Evolutionary conservation across 2,113 vertebrate genomes (phyloP).

Genomic region (Hippoglossus stenolepis): DNA sequence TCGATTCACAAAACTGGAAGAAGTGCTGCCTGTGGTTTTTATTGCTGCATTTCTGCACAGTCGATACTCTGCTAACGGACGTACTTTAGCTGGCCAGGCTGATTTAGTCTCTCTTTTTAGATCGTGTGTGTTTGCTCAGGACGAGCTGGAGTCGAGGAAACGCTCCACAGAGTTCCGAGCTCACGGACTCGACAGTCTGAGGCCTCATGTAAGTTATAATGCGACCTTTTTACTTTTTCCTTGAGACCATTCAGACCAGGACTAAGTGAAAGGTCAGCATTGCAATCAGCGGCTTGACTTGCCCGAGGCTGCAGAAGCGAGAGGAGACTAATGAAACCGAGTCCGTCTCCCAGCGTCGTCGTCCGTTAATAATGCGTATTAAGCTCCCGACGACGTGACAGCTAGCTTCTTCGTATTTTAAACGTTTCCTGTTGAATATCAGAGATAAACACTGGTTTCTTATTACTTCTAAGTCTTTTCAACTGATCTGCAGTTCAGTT

Average conservation of each 20-base stretch:
- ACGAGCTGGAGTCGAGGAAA: constrained; percentile 9
- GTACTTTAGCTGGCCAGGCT: not conserved
- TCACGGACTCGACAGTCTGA: constrained; percentile 9
- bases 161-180: constrained; percentile 8
- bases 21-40: constrained; percentile 13
- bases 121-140: not conserved
- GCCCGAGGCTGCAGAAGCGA: constrained; percentile 20
- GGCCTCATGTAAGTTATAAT: constrained; percentile 14
- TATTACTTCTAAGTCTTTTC: too few relatives aligned
- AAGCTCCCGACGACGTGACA: too few relatives aligned
- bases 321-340: constrained; percentile 16
- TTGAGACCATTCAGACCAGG: constrained; percentile 25
- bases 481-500: too few relatives aligned
- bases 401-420: too few relatives aligned
- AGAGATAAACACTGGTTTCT: too few relatives aligned
- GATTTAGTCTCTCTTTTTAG: too few relatives aligned
- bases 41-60: constrained; percentile 22
- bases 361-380: not conserved
- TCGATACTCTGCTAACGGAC: constrained; percentile 35
- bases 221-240: constrained; percentile 24
- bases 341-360: not conserved
- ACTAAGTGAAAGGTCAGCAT: constrained; percentile 57
- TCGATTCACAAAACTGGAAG: constrained; percentile 31
- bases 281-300: constrained; percentile 36
- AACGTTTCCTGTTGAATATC: too few relatives aligned